These are phyloP conservation scores for Polietes domitor DNA, from an alignment of 2,888 invertebrate genomes.

Conservation along the genomic window DNA sequence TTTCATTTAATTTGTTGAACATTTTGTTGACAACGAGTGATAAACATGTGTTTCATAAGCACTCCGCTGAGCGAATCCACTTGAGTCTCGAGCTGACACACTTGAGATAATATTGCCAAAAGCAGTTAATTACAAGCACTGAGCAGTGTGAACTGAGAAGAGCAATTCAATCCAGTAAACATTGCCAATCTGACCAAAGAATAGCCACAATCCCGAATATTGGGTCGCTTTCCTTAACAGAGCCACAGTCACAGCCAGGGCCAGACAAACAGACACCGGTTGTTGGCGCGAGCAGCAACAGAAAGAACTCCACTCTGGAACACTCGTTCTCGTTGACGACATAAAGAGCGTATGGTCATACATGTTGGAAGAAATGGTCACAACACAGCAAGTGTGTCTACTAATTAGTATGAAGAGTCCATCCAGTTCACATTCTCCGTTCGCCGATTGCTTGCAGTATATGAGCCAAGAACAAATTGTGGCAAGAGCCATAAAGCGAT, in stretches of 20 bases:
- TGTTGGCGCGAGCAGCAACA: background rate
- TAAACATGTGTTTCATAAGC: slow-evolving; percentile 30
- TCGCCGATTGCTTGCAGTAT: too few species aligned
- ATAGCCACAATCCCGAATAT: slow-evolving; percentile 14
- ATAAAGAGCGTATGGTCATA: background rate
- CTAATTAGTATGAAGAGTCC: slow-evolving; percentile 29
- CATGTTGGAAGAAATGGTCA: slow-evolving; percentile 7
- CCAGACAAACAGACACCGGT: slow-evolving; percentile 38
- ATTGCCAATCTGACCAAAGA: slow-evolving; percentile 19
- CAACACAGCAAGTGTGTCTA: background rate
- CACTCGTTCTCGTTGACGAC: background rate
- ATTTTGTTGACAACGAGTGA: slow-evolving; percentile 61
- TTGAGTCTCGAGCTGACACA: slow-evolving; percentile 33
- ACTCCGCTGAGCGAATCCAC: slow-evolving; percentile 32
- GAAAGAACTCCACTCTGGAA: background rate
- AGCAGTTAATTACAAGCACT: background rate
- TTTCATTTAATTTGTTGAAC: slow-evolving; percentile 64
- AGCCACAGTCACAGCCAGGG: background rate
- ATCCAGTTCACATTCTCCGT: background rate
- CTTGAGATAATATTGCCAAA: background rate
- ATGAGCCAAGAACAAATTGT: slow-evolving; percentile 35
- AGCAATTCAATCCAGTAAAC: background rate
- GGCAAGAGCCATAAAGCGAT: slow-evolving; percentile 18
- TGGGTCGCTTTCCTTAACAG: slow-evolving; percentile 38
- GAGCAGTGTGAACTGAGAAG: background rate